A percentile compares a stretch with the other conserved stretches of the same genome.
These are phyloP conservation scores for Platygyra sinensis DNA, from an alignment of 64 coral and sea anemone species.

Conservation along the genomic window DNA sequence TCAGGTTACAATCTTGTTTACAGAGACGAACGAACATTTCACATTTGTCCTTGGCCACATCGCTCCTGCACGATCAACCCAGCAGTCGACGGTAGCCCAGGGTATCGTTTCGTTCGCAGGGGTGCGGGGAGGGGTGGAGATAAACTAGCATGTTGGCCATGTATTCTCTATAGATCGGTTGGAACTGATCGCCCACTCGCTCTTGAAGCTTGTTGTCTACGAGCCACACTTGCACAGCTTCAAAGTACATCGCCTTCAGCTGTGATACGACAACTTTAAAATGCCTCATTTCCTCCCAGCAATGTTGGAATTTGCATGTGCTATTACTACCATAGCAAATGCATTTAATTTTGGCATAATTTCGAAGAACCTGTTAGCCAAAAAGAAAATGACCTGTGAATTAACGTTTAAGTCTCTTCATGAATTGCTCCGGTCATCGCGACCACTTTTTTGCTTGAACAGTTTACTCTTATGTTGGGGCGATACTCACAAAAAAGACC, in stretches of 20 bases:
- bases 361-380: slow-evolving; percentile 50
- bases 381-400: too few relatives aligned
- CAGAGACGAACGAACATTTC: not conserved
- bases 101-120: slow-evolving; percentile 24
- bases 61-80: slow-evolving; percentile 25
- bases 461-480: too few relatives aligned
- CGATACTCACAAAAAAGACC: too few relatives aligned
- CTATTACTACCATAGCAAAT: slow-evolving; percentile 63
- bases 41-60: slow-evolving; percentile 5
- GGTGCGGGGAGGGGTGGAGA: slow-evolving; percentile 33
- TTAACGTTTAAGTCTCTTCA: too few relatives aligned
- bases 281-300: slow-evolving; percentile 37
- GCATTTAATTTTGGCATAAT: slow-evolving; percentile 25
- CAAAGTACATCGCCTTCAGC: slow-evolving; percentile 67
- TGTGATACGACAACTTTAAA: slow-evolving; percentile 42
- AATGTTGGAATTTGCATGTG: slow-evolving; percentile 46
- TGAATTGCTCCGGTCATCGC: too few relatives aligned
- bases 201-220: slow-evolving; percentile 38
- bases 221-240: slow-evolving; percentile 33
- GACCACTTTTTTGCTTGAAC: too few relatives aligned
- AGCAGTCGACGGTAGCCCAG: slow-evolving; percentile 27
- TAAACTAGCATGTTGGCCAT: slow-evolving; percentile 36
- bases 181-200: slow-evolving; percentile 12
- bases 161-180: not conserved
- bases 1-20: not conserved